These are phyloP conservation scores for Ophraella communa DNA, from an alignment of 2,888 invertebrate species.

Conservation along the genomic window DNA sequence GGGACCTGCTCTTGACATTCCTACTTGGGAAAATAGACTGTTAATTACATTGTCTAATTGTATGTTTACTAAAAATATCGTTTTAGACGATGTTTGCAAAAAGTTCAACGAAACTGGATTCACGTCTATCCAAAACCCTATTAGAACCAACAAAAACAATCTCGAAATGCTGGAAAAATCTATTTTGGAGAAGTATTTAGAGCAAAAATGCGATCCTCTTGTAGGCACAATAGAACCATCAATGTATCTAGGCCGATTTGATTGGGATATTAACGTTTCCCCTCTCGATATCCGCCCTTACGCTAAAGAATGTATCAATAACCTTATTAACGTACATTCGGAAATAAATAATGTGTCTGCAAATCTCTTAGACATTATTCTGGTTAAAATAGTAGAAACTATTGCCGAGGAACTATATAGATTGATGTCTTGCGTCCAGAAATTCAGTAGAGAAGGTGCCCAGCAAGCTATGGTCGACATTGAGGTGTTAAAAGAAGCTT, in stretches of 20 bases:
- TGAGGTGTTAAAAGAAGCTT: slow-evolving; percentile 69
- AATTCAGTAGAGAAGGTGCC: slow-evolving; percentile 73
- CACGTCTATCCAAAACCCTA: slow-evolving; percentile 71
- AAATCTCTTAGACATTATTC: slow-evolving; percentile 74
- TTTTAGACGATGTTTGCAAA: slow-evolving; percentile 74
- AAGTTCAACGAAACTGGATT: slow-evolving; percentile 74
- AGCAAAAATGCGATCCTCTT: slow-evolving; percentile 91
- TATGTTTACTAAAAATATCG: slow-evolving; percentile 77
- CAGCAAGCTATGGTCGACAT: slow-evolving; percentile 84
- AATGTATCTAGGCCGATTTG: slow-evolving; percentile 91
- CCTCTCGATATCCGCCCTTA: slow-evolving; percentile 85
- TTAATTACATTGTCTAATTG: slow-evolving; percentile 89
- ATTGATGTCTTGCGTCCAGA: slow-evolving; percentile 79
- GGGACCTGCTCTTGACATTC: slow-evolving; percentile 50
- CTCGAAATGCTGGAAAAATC: slow-evolving; percentile 67
- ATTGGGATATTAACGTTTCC: slow-evolving; percentile 79
- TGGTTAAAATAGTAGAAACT: slow-evolving; percentile 84
- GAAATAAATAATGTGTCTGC: slow-evolving; percentile 82
- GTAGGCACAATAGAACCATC: slow-evolving; percentile 96
- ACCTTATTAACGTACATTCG: slow-evolving; percentile 78
- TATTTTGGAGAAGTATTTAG: slow-evolving; percentile 82
- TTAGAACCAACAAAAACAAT: slow-evolving; percentile 72
- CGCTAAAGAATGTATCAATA: slow-evolving; percentile 86
- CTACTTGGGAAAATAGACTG: slow-evolving; percentile 80
- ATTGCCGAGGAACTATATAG: slow-evolving; percentile 92